A percentile compares a stretch with the other conserved stretches of the same genome.
Evolutionary conservation across 2,797 vertebrate genomes (phyloP).

Genomic region (Balearica regulorum): DNA sequence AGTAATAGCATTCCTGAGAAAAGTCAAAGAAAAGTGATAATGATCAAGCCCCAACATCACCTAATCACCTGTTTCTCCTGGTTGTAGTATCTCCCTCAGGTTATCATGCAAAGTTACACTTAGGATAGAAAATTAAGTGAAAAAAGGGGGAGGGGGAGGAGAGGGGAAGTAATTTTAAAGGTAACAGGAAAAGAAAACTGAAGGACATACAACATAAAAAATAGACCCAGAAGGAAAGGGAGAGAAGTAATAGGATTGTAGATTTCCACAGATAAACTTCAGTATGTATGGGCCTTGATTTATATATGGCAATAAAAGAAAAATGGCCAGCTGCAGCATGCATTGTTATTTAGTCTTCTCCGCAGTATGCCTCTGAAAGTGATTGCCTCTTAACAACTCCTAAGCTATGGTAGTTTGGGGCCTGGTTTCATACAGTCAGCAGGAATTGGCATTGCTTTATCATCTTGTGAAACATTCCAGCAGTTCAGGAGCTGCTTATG

Average conservation of each 20-base stretch:
- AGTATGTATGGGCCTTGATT: neutral
- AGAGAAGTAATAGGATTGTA: neutral
- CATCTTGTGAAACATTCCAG: neutral
- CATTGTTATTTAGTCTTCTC: neutral
- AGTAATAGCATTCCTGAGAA: slow-evolving; percentile 8
- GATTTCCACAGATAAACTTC: neutral
- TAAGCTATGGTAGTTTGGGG: neutral
- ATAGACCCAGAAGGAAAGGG: neutral
- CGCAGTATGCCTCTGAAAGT: neutral
- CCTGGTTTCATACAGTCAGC: neutral
- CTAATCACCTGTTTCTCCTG: neutral
- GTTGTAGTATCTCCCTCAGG: neutral
- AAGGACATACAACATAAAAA: neutral
- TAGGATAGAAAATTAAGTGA: neutral
- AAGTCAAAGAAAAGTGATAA: slow-evolving; percentile 20
- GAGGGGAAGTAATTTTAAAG: neutral
- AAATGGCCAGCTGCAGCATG: neutral
- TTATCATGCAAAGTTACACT: neutral
- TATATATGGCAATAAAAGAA: neutral
- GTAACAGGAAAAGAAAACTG: neutral
- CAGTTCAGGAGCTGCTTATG: neutral
- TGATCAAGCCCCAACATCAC: neutral
- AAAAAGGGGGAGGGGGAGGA: neutral
- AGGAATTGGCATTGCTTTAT: neutral
- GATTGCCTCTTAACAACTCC: neutral